Evolutionary conservation across 2,888 invertebrate genomes (phyloP), one percentile per base, ranked within the genome.

Genomic region (Malthinus seriepunctatus): DNA sequence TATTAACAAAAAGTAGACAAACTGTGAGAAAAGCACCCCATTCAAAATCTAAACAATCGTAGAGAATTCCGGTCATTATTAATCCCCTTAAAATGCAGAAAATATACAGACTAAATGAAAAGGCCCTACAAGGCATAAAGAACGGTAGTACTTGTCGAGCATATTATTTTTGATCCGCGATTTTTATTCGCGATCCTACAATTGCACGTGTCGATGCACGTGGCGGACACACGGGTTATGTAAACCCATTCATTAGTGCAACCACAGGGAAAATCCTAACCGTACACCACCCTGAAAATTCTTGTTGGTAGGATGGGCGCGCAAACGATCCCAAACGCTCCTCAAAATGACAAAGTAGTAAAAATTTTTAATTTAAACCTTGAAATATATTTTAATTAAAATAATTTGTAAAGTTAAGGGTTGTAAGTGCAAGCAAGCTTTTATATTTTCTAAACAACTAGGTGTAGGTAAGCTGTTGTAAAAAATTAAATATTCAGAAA

Each of bases 191-290:
- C 65, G 68, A 70, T 69, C 71, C 73, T 74, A 74, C 57, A 47
- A 44, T 47, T 52, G 59, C 62, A 62, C 62, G 62, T 74, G 74
- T 73, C 69, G 69, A 61, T 62, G 69, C 78, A 78, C 78, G 78
- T 78, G 79, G 62, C 66, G 52, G 73, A 66, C 78, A 77, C 78
- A 76, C 77, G 76, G 71, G 69, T 68, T 74, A 77, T 75, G 77
- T 78, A 79, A 79, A 79, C 79, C 77, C 75, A 78, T 79, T 79
- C 79, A 79, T 79, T 79, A 78, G 77, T 72, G 76, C 77, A 77
- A 78, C 79, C 79, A 74, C 78, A 78, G 77, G 73, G 77, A 76
- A 77, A 77, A 78, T 75, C 74, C 71, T 62, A 62, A 52, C 55
- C 46, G 35, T 56, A 44, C 55, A 44, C 56, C 62, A 51, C 61